A percentile compares a stretch with the other conserved stretches of the same genome.
Evolutionary conservation across 2,113 vertebrate genomes (phyloP).

Genomic region (Chloebia gouldiae): DNA sequence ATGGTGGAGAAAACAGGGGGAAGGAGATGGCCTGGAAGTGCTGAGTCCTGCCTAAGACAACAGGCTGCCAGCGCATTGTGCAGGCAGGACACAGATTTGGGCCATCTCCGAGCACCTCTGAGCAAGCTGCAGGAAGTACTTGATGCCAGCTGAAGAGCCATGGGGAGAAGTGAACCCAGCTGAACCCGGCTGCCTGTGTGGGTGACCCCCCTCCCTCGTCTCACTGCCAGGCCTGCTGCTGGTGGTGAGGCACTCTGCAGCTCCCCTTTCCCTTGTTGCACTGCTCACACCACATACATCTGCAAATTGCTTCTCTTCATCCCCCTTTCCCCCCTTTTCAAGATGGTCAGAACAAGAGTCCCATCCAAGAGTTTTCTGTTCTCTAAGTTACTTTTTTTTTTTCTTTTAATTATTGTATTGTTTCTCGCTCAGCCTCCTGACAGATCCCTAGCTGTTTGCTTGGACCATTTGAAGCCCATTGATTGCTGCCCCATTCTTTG

Average conservation of each 20-base stretch:
- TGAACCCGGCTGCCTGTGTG: not conserved
- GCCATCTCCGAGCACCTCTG: not conserved
- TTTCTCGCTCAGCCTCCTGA: not conserved
- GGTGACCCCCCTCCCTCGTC: accelerated
- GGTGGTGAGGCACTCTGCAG: not conserved
- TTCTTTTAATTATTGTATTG: not conserved
- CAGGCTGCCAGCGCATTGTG: not conserved
- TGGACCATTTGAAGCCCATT: not conserved
- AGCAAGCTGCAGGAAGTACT: not conserved
- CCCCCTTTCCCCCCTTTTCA: not conserved
- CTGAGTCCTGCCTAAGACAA: not conserved
- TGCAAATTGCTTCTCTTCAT: not conserved
- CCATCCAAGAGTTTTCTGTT: not conserved
- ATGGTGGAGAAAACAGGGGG: accelerated
- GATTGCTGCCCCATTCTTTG: not conserved
- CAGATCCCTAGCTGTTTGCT: not conserved
- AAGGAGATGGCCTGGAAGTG: not conserved
- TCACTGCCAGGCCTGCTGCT: not conserved
- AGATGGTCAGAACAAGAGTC: not conserved
- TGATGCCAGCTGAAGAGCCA: not conserved
- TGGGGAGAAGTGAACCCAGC: not conserved
- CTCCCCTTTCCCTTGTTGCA: not conserved
- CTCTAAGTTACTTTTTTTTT: not conserved
- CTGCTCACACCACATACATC: not conserved
- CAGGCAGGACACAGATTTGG: not conserved